Base-by-base conservation (phyloP, 2,888 invertebrate species). In the Temnothorax unifasciatus region DNA sequence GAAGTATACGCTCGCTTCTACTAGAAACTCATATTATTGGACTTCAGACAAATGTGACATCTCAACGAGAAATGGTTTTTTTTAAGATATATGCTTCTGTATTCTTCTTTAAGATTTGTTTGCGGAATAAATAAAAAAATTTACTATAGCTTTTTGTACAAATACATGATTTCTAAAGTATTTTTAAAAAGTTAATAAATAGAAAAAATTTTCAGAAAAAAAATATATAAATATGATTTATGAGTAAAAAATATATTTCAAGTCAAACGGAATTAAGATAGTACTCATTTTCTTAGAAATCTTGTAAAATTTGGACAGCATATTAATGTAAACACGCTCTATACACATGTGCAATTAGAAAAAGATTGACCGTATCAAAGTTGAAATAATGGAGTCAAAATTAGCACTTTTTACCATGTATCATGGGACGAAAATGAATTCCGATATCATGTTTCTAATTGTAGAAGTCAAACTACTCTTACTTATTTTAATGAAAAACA, bases 1-100 rank as follows among this genome's bases (percentile, higher is more conserved):
- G 21, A 77, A 77, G 44, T 68, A 68, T 44, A n/a, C n/a, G 15
- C 29, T 77, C 15, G 54, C 9, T 77, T 68, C 68, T 68, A 52
- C 66, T 25, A 44, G 77, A 54, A 68, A 54, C 68, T 44, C 29
- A 54, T 66, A 77, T 68, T 77, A 77, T 77, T 47, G 38, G 9
- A 66, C 68, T 77, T 66, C 9, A 68, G 68, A 77, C 44, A 77
- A 77, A 77, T 77, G 54, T 68, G 54, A 77, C 41, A 54, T 66
- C 68, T 54, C 29, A 2, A 41, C 38, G 25, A 77, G 44, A 29
- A 41, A 41, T 54, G 8, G 38, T 6, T 63, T 34, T 6, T 13
- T 29, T 29, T 2, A 29, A 29, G 29, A 29, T 34, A 34, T 18
- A 18, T 41, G 41, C 3, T 41, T 52, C 13, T 6, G 13, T 29